Evolutionary conservation across 1,140 invertebrate genomes (phyloP).

Genomic region (Drosophila watanabei): DNA sequence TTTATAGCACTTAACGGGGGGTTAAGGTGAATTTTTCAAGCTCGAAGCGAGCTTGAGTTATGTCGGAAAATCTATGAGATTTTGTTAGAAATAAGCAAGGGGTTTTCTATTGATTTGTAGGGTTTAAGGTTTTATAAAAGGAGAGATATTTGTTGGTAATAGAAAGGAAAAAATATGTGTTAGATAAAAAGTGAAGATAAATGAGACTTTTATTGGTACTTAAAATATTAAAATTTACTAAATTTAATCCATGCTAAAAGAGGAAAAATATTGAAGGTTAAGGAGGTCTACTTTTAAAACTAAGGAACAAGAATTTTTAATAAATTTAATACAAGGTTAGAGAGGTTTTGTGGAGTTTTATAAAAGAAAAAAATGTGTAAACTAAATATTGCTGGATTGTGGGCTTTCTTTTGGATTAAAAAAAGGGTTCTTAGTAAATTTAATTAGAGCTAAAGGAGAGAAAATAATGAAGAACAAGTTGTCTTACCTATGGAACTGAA

Average conservation of each 20-base stretch:
- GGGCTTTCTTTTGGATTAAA: no score
- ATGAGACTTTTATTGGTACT: neutral
- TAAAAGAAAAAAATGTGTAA: no score
- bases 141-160: no score
- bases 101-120: neutral
- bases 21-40: conserved; percentile 15
- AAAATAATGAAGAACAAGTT: no score
- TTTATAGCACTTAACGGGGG: conserved; percentile 40
- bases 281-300: neutral
- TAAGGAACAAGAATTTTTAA: neutral
- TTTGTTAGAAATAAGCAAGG: conserved; percentile 2
- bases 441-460: no score
- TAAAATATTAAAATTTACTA: neutral
- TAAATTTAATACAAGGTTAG: neutral
- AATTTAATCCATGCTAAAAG: neutral
- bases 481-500: no score
- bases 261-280: neutral
- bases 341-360: neutral
- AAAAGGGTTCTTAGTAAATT: no score
- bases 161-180: neutral
- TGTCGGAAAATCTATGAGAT: neutral
- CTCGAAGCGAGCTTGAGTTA: conserved; percentile 2
- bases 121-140: neutral
- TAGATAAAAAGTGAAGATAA: neutral
- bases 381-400: no score